Conservation (phyloP, 1,140 invertebrate genomes). For the Colletes latitarsis region DNA sequence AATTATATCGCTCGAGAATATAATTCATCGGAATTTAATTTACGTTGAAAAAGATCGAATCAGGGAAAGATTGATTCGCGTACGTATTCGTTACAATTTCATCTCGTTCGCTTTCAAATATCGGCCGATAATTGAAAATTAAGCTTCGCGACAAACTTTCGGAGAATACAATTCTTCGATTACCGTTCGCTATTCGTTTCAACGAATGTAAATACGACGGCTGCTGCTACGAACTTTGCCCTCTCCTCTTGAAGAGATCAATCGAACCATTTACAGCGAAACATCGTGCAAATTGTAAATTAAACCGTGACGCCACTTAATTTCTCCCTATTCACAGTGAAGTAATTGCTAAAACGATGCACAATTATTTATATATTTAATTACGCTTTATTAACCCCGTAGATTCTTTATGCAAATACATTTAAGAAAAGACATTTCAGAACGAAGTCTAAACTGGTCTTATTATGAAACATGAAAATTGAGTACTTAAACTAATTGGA, state of each 20-base stretch:
- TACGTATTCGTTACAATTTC: slow-evolving; percentile 37
- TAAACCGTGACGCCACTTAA: background rate
- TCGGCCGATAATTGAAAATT: slow-evolving; percentile 67
- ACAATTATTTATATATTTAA: background rate
- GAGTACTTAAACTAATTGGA: no score
- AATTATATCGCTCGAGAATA: background rate
- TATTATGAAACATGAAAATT: no score
- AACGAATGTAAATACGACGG: slow-evolving; percentile 1
- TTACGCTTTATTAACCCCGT: no score
- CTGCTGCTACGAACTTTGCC: background rate
- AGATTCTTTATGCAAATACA: no score
- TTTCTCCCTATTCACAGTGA: background rate
- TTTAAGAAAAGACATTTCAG: no score
- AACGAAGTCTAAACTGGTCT: no score
- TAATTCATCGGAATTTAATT: background rate
- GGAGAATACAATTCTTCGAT: slow-evolving; percentile 14
- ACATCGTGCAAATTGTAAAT: background rate
- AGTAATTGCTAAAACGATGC: background rate
- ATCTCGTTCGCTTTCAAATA: slow-evolving; percentile 16
- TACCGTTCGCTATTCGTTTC: slow-evolving; percentile 11
- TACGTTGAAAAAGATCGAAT: background rate
- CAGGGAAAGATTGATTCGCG: background rate
- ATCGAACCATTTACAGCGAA: slow-evolving; percentile 7
- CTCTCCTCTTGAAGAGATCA: background rate
- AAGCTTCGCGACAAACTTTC: slow-evolving; percentile 44